Percentiles rank a stretch among this genome's conserved stretches.
These are phyloP conservation scores for Haplochromis burtoni DNA, from an alignment of 2,113 vertebrate species.

Conservation along the genomic window DNA sequence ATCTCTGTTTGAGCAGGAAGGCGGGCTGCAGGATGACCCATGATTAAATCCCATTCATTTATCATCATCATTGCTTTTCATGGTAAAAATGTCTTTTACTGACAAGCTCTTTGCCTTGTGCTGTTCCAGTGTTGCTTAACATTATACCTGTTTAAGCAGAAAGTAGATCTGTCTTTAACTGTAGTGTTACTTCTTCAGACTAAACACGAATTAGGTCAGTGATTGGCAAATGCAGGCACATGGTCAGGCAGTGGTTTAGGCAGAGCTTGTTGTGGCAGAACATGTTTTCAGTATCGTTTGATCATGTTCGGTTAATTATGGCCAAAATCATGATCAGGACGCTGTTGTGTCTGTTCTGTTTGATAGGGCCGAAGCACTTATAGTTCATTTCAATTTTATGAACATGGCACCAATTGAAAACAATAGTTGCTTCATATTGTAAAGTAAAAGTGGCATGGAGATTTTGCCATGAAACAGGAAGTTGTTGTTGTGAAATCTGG, in stretches of 20 bases:
- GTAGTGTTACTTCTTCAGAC: neutral
- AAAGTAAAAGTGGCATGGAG: neutral
- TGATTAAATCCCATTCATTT: neutral
- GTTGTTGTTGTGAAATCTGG: neutral
- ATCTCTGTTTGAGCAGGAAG: neutral
- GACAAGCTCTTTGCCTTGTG: neutral
- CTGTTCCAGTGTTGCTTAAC: neutral
- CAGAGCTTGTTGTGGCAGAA: neutral
- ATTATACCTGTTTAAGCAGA: neutral
- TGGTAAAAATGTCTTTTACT: neutral
- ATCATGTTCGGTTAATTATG: neutral
- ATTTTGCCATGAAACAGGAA: neutral
- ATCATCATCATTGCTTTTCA: neutral
- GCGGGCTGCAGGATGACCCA: neutral
- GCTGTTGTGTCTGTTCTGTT: neutral
- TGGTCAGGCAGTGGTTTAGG: neutral
- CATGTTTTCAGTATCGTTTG: neutral
- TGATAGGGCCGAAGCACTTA: neutral
- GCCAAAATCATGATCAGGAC: neutral
- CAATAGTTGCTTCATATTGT: neutral
- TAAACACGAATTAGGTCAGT: neutral
- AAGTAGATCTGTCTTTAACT: neutral
- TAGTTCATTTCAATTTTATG: neutral
- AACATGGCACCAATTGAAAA: neutral
- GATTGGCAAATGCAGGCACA: neutral